These are phyloP conservation scores for Zeus faber DNA, from an alignment of 2,113 vertebrate species.

Conservation along the genomic window DNA sequence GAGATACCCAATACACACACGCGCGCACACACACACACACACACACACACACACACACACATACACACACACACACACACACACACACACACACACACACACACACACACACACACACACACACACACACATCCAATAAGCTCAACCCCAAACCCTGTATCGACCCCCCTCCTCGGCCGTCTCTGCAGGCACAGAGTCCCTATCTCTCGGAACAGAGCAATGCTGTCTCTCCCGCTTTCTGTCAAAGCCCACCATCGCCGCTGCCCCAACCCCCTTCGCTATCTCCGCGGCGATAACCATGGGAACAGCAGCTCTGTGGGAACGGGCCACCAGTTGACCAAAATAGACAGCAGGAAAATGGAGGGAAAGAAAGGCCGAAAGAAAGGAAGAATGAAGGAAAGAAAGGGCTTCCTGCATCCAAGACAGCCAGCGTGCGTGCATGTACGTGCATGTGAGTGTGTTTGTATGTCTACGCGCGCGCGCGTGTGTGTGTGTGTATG, in stretches of 20 bases:
- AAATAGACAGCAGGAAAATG: slow-evolving; percentile 77
- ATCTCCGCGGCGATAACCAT: slow-evolving; percentile 80
- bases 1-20: slow-evolving; percentile 53
- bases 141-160: slow-evolving; percentile 47
- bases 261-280: slow-evolving; percentile 53
- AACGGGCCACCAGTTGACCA: slow-evolving; percentile 77
- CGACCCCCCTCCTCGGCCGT: slow-evolving; percentile 24
- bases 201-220: slow-evolving; percentile 75
- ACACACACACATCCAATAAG: slow-evolving; percentile 41
- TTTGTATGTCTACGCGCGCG: background rate
- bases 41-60: background rate
- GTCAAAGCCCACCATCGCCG: slow-evolving; percentile 61
- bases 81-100: background rate
- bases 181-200: slow-evolving; percentile 61
- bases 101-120: slow-evolving; percentile 34
- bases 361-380: slow-evolving; percentile 71
- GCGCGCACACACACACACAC: slow-evolving; percentile 32
- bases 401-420: slow-evolving; percentile 45
- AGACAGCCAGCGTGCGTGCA: slow-evolving; percentile 48
- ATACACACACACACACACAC: background rate
- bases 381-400: slow-evolving; percentile 17
- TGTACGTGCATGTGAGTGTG: slow-evolving; percentile 6
- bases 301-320: slow-evolving; percentile 81
- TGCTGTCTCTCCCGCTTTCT: slow-evolving; percentile 72
- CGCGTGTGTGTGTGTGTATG: slow-evolving; percentile 1